A percentile compares a stretch with the other conserved stretches of the same genome.
Evolutionary conservation across 92 coral and sea anemone species (phyloP).

Genomic region (Palythoa caribaeorum): DNA sequence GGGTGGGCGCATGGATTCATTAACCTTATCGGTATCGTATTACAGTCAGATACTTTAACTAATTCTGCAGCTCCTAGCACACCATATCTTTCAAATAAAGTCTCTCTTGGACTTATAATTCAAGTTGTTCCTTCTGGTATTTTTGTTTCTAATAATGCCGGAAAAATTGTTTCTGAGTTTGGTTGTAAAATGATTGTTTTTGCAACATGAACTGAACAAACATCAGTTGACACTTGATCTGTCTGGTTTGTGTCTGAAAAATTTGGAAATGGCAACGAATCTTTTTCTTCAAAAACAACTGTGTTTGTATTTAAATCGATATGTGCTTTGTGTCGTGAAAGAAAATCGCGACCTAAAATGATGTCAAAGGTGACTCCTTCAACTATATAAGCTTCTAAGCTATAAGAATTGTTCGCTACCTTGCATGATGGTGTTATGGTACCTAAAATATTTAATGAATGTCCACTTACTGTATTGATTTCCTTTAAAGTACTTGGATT

Average conservation of each 20-base stretch:
- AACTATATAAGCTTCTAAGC: not conserved
- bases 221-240: not conserved
- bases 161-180: conserved; percentile 20
- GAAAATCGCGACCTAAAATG: conserved; percentile 26
- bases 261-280: not conserved
- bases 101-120: not conserved
- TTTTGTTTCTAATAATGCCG: not conserved
- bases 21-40: not conserved
- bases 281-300: not conserved
- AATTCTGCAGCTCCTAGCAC: conserved; percentile 1
- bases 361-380: conserved; percentile 20
- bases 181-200: conserved; percentile 9
- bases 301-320: not conserved
- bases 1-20: not conserved
- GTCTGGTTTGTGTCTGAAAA: not conserved
- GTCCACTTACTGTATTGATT: conserved; percentile 10
- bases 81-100: not conserved
- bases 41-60: not conserved
- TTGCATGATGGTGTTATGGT: not conserved
- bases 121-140: not conserved
- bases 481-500: not conserved
- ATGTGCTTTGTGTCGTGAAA: not conserved
- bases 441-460: conserved; percentile 25
- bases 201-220: not conserved
- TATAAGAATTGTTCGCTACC: not conserved